Evolutionary conservation across 2,888 invertebrate species (phyloP), one percentile per base, ranked within the genome.

Genomic region (Frankliniella intonsa): DNA sequence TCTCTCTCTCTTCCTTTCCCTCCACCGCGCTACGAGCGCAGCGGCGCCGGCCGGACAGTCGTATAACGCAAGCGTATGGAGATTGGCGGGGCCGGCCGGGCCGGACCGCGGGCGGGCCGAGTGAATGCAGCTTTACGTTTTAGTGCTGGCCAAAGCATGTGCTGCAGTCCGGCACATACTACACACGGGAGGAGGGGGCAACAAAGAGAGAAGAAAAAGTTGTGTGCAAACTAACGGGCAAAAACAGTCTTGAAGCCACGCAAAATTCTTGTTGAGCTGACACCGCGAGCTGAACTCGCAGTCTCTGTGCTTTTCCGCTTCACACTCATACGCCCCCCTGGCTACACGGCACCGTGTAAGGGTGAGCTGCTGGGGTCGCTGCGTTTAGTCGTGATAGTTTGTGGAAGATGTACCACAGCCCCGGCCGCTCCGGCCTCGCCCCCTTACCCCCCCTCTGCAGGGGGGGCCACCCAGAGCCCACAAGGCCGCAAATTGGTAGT

Each of bases 41-140:
- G 25, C 25, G 69, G 69, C 69, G 69, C 69, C 22, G 22, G 69
- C 69, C 69, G 69, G 25, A 76, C 69, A 76, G 69, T 76, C 69
- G 69, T 76, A 76, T 76, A 76, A 76, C 69, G 69, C 69, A 76
- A 76, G 25, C 69, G 69, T 76, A 76, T 76, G 69, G 69, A 76
- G 69, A 76, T 76, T 76, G 69, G 22, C 69, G 69, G 10, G 25
- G 69, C 69, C 38, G 38, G 38, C 2, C 69, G 69, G 69, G 9
- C n/a, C 22, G n/a, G n/a, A 2, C 69, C n/a, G 69, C 22, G 22
- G 25, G 11, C 14, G 19, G 55, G 55, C 55, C 55, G 55, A 55
- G 55, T 14, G 55, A 38, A 38, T 38, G 38, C 38, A 38, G 38
- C 38, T 38, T 38, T 12, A 76, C 9, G 69, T 76, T 76, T 76